A percentile compares a stretch with the other conserved stretches of the same genome.
These are phyloP conservation scores for Huso huso DNA, from an alignment of 2,797 vertebrate species.

Conservation along the genomic window DNA sequence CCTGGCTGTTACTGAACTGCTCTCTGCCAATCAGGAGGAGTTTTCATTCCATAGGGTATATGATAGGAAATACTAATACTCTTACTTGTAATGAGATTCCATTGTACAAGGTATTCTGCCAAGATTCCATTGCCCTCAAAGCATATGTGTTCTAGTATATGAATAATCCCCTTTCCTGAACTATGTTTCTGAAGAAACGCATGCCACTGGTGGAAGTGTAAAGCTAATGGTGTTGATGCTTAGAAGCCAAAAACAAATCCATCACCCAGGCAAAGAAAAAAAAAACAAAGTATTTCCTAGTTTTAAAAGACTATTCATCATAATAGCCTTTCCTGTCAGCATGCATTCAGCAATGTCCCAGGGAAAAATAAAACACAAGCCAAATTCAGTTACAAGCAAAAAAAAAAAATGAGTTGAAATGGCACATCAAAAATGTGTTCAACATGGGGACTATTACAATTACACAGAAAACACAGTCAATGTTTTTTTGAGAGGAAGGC, in stretches of 20 bases:
- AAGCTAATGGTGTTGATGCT: slow-evolving; percentile 50
- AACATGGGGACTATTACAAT: slow-evolving; percentile 5
- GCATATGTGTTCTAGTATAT: slow-evolving; percentile 36
- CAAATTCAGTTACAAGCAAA: slow-evolving; percentile 44
- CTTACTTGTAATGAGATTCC: no score
- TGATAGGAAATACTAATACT: no score
- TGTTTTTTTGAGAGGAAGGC: background rate
- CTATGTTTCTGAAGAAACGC: slow-evolving; percentile 37
- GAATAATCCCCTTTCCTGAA: slow-evolving; percentile 32
- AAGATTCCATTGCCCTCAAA: slow-evolving; percentile 42
- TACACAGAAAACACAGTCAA: background rate
- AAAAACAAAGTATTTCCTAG: slow-evolving; percentile 56
- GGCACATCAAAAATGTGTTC: slow-evolving; percentile 42
- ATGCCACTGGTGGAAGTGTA: slow-evolving; percentile 36
- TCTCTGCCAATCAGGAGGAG: no score
- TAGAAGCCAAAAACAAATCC: slow-evolving; percentile 48
- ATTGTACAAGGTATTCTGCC: background rate
- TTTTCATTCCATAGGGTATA: no score
- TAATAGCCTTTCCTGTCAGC: slow-evolving; percentile 52
- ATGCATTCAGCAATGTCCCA: slow-evolving; percentile 43
- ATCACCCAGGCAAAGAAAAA: slow-evolving; percentile 33
- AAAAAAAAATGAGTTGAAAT: slow-evolving; percentile 39
- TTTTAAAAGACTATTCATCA: slow-evolving; percentile 68
- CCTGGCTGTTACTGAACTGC: no score
- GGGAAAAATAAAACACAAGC: slow-evolving; percentile 47